Percentiles rank a stretch among this genome's conserved stretches.
Evolutionary conservation across 92 coral and sea anemone species (phyloP).

Genomic region (Montipora capitata): DNA sequence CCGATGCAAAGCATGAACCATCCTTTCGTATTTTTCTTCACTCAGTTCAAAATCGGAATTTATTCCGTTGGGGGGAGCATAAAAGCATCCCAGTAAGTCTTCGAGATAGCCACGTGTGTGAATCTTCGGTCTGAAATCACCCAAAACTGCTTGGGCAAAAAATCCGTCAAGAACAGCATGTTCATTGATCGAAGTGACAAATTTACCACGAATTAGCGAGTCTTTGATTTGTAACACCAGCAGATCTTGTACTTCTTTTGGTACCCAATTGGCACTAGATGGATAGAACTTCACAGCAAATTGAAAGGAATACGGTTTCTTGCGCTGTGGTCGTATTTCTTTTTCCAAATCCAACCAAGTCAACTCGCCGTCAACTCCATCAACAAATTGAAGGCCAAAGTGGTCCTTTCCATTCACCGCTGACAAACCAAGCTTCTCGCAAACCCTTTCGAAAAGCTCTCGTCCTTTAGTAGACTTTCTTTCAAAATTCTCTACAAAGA

Average conservation of each 20-base stretch:
- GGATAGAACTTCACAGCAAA: constrained; percentile 93
- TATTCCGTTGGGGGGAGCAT: constrained; percentile 94
- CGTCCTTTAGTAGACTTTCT: constrained; percentile 85
- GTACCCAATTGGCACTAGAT: constrained; percentile 55
- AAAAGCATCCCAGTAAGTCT: constrained; percentile 86
- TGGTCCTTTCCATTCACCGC: constrained; percentile 48
- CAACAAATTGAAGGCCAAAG: constrained; percentile 93
- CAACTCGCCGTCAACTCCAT: constrained; percentile 91
- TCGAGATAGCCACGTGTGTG: constrained; percentile 94
- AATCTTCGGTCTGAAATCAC: constrained; percentile 82
- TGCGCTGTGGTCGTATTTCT: constrained; percentile 83
- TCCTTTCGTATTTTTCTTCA: constrained; percentile 83
- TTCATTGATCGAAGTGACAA: constrained; percentile 75
- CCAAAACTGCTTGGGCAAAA: constrained; percentile 90
- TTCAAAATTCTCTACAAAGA: constrained; percentile 76
- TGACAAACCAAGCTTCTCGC: constrained; percentile 75
- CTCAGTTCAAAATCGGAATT: constrained; percentile 85
- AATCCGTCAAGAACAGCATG: constrained; percentile 90
- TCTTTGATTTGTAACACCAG: constrained; percentile 92
- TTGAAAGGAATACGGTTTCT: constrained; percentile 93
- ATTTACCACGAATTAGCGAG: constrained; percentile 86
- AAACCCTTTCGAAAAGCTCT: constrained; percentile 76
- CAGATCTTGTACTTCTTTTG: constrained; percentile 75
- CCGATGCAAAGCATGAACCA: constrained; percentile 83
- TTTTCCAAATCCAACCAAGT: constrained; percentile 84